These are phyloP conservation scores for Zhengitettix transpicula DNA, from an alignment of 2,888 invertebrate species.

Conservation along the genomic window DNA sequence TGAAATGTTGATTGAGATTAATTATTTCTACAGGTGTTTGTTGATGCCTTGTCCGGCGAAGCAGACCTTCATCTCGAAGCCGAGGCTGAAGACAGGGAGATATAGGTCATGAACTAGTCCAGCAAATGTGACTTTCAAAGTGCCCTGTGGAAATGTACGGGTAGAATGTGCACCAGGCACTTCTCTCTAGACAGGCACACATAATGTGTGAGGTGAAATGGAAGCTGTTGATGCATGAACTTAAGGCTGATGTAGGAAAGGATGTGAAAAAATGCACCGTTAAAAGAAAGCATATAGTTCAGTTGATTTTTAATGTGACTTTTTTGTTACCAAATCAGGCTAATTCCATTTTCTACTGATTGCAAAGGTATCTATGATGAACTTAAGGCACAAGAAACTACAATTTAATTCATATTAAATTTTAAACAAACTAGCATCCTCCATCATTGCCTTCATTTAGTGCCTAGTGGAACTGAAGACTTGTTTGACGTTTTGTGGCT, in stretches of 20 bases:
- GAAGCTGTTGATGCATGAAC: neutral
- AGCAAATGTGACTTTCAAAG: too few relatives aligned
- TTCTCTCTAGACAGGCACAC: neutral
- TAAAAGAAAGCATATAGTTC: neutral
- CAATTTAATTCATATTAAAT: too few relatives aligned
- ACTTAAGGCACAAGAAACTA: too few relatives aligned
- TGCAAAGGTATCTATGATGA: neutral
- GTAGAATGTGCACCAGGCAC: too few relatives aligned
- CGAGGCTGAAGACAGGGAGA: slow-evolving; percentile 5
- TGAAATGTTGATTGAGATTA: too few relatives aligned
- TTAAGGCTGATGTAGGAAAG: neutral
- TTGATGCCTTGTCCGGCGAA: slow-evolving; percentile 23
- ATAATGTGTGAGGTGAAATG: neutral
- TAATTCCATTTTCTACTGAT: neutral
- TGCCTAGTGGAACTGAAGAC: slow-evolving; percentile 10
- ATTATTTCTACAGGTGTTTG: slow-evolving; percentile 21
- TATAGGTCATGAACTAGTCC: neutral
- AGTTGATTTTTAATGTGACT: neutral
- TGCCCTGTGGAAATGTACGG: too few relatives aligned
- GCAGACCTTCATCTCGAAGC: slow-evolving; percentile 17
- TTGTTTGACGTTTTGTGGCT: neutral
- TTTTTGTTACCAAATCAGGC: neutral
- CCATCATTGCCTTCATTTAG: slow-evolving; percentile 10
- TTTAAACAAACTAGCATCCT: neutral
- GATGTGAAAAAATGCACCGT: too few relatives aligned